Base-by-base conservation (phyloP, 1,140 invertebrate species). In the Trichonephila inaurata region DNA sequence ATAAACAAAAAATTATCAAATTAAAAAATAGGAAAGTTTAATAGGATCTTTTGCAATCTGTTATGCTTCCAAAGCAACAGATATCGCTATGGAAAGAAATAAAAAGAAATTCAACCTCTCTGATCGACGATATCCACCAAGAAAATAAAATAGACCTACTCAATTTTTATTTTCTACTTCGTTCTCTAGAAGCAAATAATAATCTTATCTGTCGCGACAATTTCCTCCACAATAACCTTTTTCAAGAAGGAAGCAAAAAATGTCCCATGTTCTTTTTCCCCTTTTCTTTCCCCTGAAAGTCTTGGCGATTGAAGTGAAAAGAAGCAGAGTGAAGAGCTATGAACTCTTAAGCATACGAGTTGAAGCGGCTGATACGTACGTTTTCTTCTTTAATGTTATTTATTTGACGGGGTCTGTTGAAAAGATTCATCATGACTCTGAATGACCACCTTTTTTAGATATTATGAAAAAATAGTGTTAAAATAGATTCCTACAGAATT, bases 161-260 rank as follows among this genome's bases (percentile, higher is more conserved):
- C 19, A 58, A 58, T 44, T 83, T 51, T 83, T 58, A 10, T n/a
- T 83, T 6, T 21, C 44, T 21, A 21, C 5, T 21, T 85, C 33
- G 33, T 18, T 19, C 10, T 44, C 44, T 85, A 19, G 58, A 85
- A 85, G 51, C 51, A 51, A 85, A 85, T 85, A 51, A 85, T 85
- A 51, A 60, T 77, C 33, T 77, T 77, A 85, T 85, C 82, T 85
- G 21, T 58, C 51, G 44, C n/a, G 82, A 58, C 44, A 85, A 85
- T 58, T 85, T 60, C 44, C 58, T n/a, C 44, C 82, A 85, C 82
- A 85, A 85, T 85, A 85, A 85, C 58, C 44, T 44, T 85, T 85
- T 40, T 18, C 10, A 5, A 58, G 16, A 60, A 85, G 18, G n/a
- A 77, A 33, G 62, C 62, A 64, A 77, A 28, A 33, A 77, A 12